These are phyloP conservation scores for Psittacula echo DNA, from an alignment of 2,797 vertebrate species.

Conservation along the genomic window DNA sequence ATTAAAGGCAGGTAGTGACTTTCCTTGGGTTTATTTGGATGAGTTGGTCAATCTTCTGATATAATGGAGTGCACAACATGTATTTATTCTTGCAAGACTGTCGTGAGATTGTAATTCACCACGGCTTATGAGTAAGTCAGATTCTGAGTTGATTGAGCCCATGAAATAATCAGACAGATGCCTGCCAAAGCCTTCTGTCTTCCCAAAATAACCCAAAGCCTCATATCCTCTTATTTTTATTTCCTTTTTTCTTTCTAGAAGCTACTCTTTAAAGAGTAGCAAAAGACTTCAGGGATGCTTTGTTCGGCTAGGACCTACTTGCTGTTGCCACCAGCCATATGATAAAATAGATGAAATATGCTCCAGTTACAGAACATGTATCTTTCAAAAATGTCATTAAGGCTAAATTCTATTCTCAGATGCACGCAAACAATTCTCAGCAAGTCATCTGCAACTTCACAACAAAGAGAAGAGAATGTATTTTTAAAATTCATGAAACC, in stretches of 20 bases:
- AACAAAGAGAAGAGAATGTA: not conserved
- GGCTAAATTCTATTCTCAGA: not conserved
- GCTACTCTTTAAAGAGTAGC: not conserved
- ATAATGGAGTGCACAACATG: not conserved
- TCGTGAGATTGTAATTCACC: conserved; percentile 1
- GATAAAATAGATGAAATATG: not conserved
- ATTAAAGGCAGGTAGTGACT: not conserved
- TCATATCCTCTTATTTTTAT: conserved; percentile 47
- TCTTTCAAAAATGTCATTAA: conserved; percentile 22
- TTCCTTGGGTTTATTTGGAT: not conserved
- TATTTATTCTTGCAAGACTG: not conserved
- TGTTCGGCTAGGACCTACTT: not conserved
- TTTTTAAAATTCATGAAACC: not conserved
- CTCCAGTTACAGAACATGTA: not conserved
- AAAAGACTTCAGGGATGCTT: not conserved
- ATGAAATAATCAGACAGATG: conserved; percentile 39
- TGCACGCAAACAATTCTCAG: not conserved
- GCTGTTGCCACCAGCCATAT: not conserved
- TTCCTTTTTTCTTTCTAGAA: conserved; percentile 32
- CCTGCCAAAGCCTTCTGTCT: conserved; percentile 38
- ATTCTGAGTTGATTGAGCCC: conserved; percentile 21
- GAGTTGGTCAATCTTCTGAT: not conserved
- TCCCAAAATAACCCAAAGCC: conserved; percentile 50
- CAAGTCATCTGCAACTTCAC: not conserved
- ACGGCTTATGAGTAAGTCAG: not conserved